A percentile compares a stretch with the other conserved stretches of the same genome.
Conservation (phyloP, 2,113 vertebrate species). For the Spilogale gracilis region DNA sequence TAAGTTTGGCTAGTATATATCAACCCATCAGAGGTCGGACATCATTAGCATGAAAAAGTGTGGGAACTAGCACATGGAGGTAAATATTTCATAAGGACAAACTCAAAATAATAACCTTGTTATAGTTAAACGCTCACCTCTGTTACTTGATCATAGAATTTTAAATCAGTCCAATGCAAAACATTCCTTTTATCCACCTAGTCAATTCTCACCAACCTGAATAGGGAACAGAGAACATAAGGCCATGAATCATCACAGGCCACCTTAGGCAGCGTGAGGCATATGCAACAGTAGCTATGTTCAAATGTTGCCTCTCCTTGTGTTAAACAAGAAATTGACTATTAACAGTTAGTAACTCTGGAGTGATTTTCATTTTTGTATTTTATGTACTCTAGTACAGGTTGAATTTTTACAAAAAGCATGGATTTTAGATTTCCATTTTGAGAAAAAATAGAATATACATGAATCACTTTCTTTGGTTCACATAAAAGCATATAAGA, state of each 20-base stretch:
- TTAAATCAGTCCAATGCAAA: conserved; percentile 59
- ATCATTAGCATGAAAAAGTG: neutral
- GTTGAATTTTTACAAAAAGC: conserved; percentile 56
- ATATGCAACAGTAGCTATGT: neutral
- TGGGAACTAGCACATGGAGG: conserved; percentile 49
- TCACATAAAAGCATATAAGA: conserved; percentile 1
- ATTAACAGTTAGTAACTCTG: conserved; percentile 36
- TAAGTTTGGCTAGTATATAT: neutral
- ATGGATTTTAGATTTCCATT: conserved; percentile 48
- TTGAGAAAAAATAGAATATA: neutral
- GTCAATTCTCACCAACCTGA: conserved; percentile 26
- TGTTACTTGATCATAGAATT: conserved; percentile 43
- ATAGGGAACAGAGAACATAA: conserved; percentile 20
- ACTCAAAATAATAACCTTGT: conserved; percentile 38
- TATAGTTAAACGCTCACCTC: conserved; percentile 19
- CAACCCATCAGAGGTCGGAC: neutral
- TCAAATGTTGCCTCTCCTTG: neutral
- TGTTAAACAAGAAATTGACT: conserved; percentile 61
- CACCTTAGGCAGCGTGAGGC: neutral
- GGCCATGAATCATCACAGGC: neutral
- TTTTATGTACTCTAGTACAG: conserved; percentile 26
- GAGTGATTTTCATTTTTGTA: conserved; percentile 60
- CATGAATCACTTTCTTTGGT: conserved; percentile 5
- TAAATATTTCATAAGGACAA: conserved; percentile 27
- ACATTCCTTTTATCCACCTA: conserved; percentile 31